These are phyloP conservation scores for Tigriopus japonicus DNA, from an alignment of 1,140 invertebrate species.

Conservation along the genomic window DNA sequence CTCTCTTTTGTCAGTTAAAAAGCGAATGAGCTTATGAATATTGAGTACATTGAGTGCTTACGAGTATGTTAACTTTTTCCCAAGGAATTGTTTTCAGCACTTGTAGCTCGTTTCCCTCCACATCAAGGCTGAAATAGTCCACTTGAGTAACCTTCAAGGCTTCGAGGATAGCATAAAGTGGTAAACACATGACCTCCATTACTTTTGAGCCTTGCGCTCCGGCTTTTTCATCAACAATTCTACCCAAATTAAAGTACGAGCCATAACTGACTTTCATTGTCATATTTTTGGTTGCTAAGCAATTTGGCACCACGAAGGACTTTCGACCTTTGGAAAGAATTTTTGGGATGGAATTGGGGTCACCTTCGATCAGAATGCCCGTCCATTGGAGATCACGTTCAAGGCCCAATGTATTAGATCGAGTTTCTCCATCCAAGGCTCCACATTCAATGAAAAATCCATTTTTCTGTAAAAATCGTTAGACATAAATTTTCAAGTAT, in stretches of 20 bases:
- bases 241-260: neutral
- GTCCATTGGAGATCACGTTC: conserved; percentile 21
- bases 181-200: conserved; percentile 60
- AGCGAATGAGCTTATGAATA: no score
- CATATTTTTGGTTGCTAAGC: conserved; percentile 18
- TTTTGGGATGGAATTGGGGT: conserved; percentile 17
- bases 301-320: conserved; percentile 16
- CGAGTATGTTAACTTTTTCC: conserved; percentile 18
- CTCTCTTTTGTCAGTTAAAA: no score
- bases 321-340: conserved; percentile 11
- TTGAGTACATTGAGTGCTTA: conserved; percentile 10
- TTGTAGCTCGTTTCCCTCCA: conserved; percentile 38
- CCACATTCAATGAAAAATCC: conserved; percentile 31
- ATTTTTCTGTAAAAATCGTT: conserved; percentile 22
- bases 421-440: conserved; percentile 29
- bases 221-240: conserved; percentile 7
- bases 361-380: conserved; percentile 24
- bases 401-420: conserved; percentile 22
- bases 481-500: no score
- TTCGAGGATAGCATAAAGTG: conserved; percentile 53
- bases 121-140: conserved; percentile 49
- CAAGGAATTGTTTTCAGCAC: conserved; percentile 19
- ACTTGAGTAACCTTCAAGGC: conserved; percentile 46
- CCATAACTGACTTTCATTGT: conserved; percentile 17
- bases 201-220: no score